phyloP scores from a whole-genome alignment of 1,140 invertebrate genomes.

The Trinorchestia longiramus region DNA sequence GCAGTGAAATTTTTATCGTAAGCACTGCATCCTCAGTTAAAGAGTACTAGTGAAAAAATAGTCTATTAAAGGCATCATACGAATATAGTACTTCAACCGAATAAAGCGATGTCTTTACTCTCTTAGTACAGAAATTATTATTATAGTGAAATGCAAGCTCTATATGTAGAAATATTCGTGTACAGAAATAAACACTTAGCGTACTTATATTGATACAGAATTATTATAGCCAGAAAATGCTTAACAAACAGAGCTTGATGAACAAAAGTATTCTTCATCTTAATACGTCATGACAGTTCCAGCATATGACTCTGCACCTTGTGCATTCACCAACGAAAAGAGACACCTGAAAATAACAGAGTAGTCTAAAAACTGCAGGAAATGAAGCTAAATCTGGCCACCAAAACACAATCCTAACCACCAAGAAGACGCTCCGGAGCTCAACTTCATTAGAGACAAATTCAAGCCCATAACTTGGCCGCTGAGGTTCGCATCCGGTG shows the following conservation, averaged over 20 bases:
- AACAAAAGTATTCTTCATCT: background rate
- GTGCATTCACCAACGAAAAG: background rate
- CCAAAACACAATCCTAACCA: background rate
- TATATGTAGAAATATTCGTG: background rate
- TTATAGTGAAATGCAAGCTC: background rate
- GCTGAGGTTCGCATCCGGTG: background rate
- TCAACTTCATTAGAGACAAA: background rate
- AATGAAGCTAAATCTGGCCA: background rate
- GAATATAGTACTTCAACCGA: background rate
- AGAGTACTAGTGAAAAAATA: background rate
- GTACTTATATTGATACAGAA: background rate
- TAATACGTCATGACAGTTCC: too few species aligned
- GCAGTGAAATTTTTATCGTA: background rate
- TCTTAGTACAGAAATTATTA: background rate
- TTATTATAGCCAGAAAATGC: background rate
- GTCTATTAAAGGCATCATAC: background rate
- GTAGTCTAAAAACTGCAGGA: background rate
- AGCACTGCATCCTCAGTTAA: background rate
- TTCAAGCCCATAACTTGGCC: background rate
- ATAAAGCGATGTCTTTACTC: background rate
- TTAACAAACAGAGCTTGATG: background rate
- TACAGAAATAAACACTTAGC: background rate
- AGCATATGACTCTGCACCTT: background rate
- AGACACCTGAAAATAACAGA: background rate
- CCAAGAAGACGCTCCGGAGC: background rate